Conservation (phyloP, 2,797 vertebrate species). For the Acanthis flammea region DNA sequence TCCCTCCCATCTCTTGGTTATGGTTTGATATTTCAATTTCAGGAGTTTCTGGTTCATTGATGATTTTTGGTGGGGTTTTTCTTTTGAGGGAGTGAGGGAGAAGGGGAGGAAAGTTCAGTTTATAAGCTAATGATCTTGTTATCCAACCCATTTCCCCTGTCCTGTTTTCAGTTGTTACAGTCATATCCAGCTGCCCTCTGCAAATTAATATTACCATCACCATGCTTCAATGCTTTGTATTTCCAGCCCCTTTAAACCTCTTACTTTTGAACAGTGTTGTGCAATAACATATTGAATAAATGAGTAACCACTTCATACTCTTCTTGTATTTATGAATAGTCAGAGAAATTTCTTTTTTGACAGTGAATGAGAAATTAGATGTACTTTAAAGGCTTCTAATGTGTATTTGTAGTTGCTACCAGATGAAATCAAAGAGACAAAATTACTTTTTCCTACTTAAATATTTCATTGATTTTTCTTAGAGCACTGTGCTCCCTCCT, state of each 20-base stretch:
- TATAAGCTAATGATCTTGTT: neutral
- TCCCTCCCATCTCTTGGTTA: neutral
- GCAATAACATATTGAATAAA: conserved; percentile 38
- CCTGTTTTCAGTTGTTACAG: neutral
- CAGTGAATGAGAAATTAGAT: conserved; percentile 19
- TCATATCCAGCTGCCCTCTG: neutral
- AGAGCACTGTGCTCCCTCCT: neutral
- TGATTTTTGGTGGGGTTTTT: neutral
- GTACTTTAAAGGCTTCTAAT: conserved; percentile 1
- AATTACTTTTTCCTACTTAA: conserved; percentile 46
- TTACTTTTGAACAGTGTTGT: conserved; percentile 14
- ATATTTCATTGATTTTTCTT: conserved; percentile 54
- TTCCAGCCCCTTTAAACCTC: conserved; percentile 18
- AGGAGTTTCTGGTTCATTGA: neutral
- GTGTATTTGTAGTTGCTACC: conserved; percentile 20
- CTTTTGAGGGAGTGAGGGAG: fast-evolving
- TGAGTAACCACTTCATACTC: conserved; percentile 32
- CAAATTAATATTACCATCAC: conserved; percentile 15
- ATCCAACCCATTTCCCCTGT: neutral
- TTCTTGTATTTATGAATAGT: conserved; percentile 48
- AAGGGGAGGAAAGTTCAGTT: neutral
- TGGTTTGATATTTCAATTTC: neutral
- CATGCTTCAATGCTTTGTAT: neutral
- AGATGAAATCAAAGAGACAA: conserved; percentile 32
- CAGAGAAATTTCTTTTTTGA: neutral